Conservation (phyloP, 1,140 invertebrate species). For the Ladona fulva region DNA sequence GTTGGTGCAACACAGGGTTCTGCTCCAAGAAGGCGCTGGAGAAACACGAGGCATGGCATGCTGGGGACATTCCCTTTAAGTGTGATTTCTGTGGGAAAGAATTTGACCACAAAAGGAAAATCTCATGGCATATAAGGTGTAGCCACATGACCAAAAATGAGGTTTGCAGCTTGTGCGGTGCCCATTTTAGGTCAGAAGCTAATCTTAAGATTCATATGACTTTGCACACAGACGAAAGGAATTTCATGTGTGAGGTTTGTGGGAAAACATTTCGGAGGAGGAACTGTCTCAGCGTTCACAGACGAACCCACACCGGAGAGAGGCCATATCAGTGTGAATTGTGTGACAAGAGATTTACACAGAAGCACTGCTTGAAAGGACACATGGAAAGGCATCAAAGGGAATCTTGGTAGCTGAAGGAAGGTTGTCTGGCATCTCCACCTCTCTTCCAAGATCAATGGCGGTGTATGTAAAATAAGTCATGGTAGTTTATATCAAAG, state of each 20-base stretch:
- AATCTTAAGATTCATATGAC: slow-evolving; percentile 12
- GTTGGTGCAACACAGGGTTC: too few species aligned
- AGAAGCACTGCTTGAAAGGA: neutral
- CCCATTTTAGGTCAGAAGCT: slow-evolving; percentile 34
- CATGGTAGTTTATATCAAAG: slow-evolving; percentile 44
- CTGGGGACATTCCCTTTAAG: too few species aligned
- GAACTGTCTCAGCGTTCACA: neutral
- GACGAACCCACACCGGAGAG: neutral
- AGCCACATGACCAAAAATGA: too few species aligned
- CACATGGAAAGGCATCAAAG: neutral
- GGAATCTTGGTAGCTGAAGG: neutral
- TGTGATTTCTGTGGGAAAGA: too few species aligned
- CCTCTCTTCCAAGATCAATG: slow-evolving; percentile 18
- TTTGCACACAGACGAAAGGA: neutral
- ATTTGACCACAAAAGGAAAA: too few species aligned
- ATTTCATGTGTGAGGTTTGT: neutral
- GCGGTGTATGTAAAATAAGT: slow-evolving; percentile 27
- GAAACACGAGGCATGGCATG: too few species aligned
- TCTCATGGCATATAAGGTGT: too few species aligned
- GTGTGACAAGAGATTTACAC: neutral
- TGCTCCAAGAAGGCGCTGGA: too few species aligned
- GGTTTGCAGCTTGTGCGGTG: slow-evolving; percentile 39
- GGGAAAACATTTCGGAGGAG: neutral
- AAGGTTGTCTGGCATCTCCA: slow-evolving; percentile 18
- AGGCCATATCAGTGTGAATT: neutral